These are phyloP conservation scores for Cygnus atratus DNA, from an alignment of 2,113 vertebrate genomes.

Conservation along the genomic window DNA sequence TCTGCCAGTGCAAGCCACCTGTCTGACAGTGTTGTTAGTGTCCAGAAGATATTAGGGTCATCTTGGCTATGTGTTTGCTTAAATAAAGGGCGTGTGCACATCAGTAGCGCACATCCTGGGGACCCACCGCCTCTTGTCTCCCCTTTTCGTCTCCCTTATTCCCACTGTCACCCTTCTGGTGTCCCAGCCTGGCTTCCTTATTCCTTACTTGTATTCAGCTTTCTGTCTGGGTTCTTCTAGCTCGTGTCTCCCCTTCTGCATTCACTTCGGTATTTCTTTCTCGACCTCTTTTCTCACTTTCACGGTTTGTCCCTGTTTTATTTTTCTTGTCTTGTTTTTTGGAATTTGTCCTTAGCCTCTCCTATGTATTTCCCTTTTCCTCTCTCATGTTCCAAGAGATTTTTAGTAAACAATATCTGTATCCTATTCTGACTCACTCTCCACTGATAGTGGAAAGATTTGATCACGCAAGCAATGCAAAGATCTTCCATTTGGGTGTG, in stretches of 20 bases:
- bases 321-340: constrained; percentile 28
- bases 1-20: not conserved
- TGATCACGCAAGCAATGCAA: not conserved
- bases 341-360: not conserved
- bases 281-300: not conserved
- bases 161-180: not conserved
- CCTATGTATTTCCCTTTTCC: not conserved
- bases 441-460: constrained; percentile 20
- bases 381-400: not conserved
- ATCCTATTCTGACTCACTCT: constrained; percentile 22
- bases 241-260: not conserved
- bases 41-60: not conserved
- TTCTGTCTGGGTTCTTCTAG: not conserved
- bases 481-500: not conserved
- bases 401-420: constrained; percentile 32
- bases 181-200: not conserved
- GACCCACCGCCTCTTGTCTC: not conserved
- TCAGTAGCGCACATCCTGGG: not conserved
- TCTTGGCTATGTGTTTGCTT: not conserved
- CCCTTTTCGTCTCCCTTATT: not conserved
- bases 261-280: not conserved
- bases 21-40: not conserved
- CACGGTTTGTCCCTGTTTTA: not conserved
- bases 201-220: not conserved
- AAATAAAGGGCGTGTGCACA: accelerated